Percentiles rank a stretch among this genome's conserved stretches.
Evolutionary conservation across 1,140 invertebrate genomes (phyloP).

Genomic region (Planococcus citri): DNA sequence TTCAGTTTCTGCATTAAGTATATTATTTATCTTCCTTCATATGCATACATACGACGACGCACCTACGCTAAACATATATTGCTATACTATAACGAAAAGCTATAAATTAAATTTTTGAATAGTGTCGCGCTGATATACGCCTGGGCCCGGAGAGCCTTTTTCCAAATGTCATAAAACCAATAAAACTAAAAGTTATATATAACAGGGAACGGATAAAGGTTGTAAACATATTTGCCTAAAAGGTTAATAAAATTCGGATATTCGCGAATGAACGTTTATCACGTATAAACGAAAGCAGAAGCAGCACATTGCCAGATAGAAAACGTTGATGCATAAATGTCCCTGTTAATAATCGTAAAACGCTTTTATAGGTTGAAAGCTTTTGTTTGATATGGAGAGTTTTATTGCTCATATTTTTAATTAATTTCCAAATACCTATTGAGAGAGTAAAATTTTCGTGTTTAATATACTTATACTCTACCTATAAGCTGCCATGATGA

Average conservation of each 20-base stretch:
- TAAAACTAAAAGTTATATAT: conserved; percentile 12
- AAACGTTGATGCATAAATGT: conserved; percentile 17
- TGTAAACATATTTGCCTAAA: conserved; percentile 20
- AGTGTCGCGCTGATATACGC: not conserved
- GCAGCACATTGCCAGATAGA: not conserved
- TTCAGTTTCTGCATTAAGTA: too few species aligned
- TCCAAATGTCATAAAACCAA: conserved; percentile 18
- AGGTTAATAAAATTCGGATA: conserved; percentile 19
- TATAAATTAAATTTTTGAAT: conserved; percentile 19
- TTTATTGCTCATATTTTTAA: conserved; percentile 18
- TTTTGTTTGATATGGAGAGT: conserved; percentile 10
- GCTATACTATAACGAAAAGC: conserved; percentile 4
- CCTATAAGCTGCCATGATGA: too few species aligned
- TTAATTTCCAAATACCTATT: conserved; percentile 9
- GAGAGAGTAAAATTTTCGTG: not conserved
- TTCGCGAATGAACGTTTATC: not conserved
- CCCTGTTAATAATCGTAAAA: conserved; percentile 18
- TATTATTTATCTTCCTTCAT: too few species aligned
- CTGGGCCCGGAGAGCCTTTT: not conserved
- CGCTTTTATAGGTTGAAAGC: conserved; percentile 15
- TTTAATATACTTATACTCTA: too few species aligned
- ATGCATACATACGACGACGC: too few species aligned
- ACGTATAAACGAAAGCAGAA: not conserved
- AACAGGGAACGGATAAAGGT: conserved; percentile 12
- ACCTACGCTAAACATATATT: not conserved